Percentiles rank a stretch among this genome's conserved stretches.
Evolutionary conservation across 1,140 invertebrate species (phyloP).

Genomic region (Psilanteris sp.): DNA sequence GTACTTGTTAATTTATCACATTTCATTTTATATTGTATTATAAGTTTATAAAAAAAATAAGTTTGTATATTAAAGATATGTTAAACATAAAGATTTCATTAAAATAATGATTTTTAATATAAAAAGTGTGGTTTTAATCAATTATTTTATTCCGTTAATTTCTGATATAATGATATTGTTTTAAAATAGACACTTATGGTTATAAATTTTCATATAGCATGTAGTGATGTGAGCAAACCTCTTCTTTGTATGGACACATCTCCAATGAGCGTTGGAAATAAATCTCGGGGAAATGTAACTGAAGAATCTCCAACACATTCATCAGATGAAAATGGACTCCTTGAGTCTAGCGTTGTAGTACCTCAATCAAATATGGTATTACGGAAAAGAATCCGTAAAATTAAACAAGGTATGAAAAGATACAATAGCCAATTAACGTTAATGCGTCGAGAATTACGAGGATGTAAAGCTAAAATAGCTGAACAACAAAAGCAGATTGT

Average conservation of each 20-base stretch:
- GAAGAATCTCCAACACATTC: slow-evolving; percentile 75
- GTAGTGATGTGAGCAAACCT: slow-evolving; percentile 82
- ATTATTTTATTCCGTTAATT: too few relatives aligned
- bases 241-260: slow-evolving; percentile 84
- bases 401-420: slow-evolving; percentile 93
- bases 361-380: slow-evolving; percentile 90
- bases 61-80: too few relatives aligned
- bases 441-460: slow-evolving; percentile 87
- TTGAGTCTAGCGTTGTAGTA: slow-evolving; percentile 78
- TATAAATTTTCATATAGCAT: too few relatives aligned
- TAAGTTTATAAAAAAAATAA: too few relatives aligned
- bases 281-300: slow-evolving; percentile 74
- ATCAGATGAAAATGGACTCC: slow-evolving; percentile 78
- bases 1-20: too few relatives aligned
- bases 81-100: too few relatives aligned
- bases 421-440: slow-evolving; percentile 89
- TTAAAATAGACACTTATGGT: too few relatives aligned
- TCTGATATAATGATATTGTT: too few relatives aligned
- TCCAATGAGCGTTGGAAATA: slow-evolving; percentile 77
- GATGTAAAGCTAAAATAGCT: slow-evolving; percentile 88
- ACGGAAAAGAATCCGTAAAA: slow-evolving; percentile 90
- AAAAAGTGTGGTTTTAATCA: too few relatives aligned
- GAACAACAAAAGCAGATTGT: slow-evolving; percentile 91
- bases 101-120: too few relatives aligned
- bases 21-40: too few relatives aligned